phyloP scores from a whole-genome alignment of 2,797 vertebrate genomes.

The Sebastolobus alascanus region DNA sequence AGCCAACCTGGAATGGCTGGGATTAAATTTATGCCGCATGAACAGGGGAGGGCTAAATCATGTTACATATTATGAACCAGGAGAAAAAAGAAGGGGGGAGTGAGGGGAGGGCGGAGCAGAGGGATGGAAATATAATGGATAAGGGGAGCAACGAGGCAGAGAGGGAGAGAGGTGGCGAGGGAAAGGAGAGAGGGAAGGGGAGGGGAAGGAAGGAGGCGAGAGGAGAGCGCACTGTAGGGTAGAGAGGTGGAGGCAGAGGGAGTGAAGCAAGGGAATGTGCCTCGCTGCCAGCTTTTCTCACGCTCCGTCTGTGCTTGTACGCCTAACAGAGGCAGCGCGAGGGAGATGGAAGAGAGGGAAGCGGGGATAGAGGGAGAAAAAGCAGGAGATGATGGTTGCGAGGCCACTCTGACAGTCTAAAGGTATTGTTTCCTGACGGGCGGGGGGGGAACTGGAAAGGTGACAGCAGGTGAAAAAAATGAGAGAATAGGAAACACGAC shows the following conservation, averaged over 20 bases:
- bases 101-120: slow-evolving; percentile 51
- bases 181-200: slow-evolving; percentile 30
- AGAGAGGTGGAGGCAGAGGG: slow-evolving; percentile 56
- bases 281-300: slow-evolving; percentile 73
- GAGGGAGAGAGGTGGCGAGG: slow-evolving; percentile 45
- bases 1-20: slow-evolving; percentile 75
- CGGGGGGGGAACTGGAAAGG: slow-evolving; percentile 3
- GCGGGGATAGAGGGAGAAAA: slow-evolving; percentile 36
- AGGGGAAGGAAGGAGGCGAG: slow-evolving; percentile 12
- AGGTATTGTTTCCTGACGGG: slow-evolving; percentile 47
- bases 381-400: slow-evolving; percentile 35
- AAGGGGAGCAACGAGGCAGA: slow-evolving; percentile 76
- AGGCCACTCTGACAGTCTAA: slow-evolving; percentile 36
- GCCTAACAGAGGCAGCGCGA: slow-evolving; percentile 36
- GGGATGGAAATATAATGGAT: slow-evolving; percentile 78
- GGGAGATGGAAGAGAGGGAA: slow-evolving; percentile 36
- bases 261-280: slow-evolving; percentile 66
- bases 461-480: slow-evolving; percentile 46
- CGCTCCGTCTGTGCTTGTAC: slow-evolving; percentile 65
- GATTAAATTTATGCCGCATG: slow-evolving; percentile 84
- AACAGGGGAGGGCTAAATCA: slow-evolving; percentile 82
- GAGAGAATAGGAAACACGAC: slow-evolving; percentile 19
- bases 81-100: slow-evolving; percentile 45
- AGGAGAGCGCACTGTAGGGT: slow-evolving; percentile 52
- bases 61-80: slow-evolving; percentile 82